Evolutionary conservation across 2,113 vertebrate species (phyloP), one percentile per base, ranked within the genome.

Genomic region (Calyptomena viridis): DNA sequence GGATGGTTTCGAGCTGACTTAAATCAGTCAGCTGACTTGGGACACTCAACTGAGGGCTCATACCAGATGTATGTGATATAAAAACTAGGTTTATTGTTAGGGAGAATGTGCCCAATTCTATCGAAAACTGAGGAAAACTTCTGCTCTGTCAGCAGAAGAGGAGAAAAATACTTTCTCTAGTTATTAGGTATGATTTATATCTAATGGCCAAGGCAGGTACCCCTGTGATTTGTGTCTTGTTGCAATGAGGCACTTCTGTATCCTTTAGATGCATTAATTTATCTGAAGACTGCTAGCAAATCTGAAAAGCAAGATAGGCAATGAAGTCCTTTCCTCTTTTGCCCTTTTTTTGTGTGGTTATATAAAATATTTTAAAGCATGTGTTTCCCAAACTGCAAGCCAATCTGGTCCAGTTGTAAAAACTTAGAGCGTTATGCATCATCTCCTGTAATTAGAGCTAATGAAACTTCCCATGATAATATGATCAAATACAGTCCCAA

Each of bases 401-500:
- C 53, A 91, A 77, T 79, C 74, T 82, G 6, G 82, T 95, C 39
- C 47, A 94, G 68, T 20, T 75, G 84, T 92, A 84, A 97, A 96
- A 96, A 83, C 74, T 85, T 89, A 92, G 78, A 75, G 40, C 56
- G 46, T 94, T 92, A 79, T 53, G 66, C 49, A 88, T 85, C 35
- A 37, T 71, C 33, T 91, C 69, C 76, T 86, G 56, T 81, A 87
- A 94, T 64, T 85, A 46, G 84, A 92, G 30, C 40, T 85, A 90
- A 94, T 78, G 84, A 88, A 96, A 83, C 53, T 58, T 73, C 69
- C 92, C 68, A 90, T 85, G 93, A 91, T 84, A 87, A 94, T 69
- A 64, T 6, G 13, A 47, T 95, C 71, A 96, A 95, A 66, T 85
- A 90, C 12, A 82, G 24, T 47, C 33, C 12, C 30, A 46, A 14